Evolutionary conservation across 2,113 vertebrate species (phyloP).

Genomic region (Pituophis catenifer): DNA sequence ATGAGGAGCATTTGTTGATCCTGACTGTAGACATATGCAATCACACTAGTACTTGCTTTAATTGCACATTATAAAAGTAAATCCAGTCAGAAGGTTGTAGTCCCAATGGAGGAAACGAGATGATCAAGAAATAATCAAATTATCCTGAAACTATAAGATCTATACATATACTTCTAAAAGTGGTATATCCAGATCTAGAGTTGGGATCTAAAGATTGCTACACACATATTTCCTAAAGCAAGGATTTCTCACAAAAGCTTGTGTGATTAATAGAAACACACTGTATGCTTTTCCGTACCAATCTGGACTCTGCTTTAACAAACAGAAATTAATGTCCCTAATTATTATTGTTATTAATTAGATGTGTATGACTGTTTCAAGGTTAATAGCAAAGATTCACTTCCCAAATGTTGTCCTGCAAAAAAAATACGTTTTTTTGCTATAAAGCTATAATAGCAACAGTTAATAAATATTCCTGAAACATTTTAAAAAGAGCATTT

Average conservation of each 20-base stretch:
- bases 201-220: neutral
- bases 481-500: neutral
- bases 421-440: neutral
- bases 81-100: neutral
- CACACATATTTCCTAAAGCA: neutral
- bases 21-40: neutral
- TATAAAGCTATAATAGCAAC: neutral
- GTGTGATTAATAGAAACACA: neutral
- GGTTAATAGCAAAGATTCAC: neutral
- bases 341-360: neutral
- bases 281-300: neutral
- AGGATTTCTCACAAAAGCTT: neutral
- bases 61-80: neutral
- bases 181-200: neutral
- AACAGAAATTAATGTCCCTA: neutral
- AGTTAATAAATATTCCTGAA: neutral
- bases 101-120: neutral
- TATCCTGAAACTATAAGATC: neutral
- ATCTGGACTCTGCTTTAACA: neutral
- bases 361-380: neutral
- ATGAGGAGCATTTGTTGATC: neutral
- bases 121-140: neutral
- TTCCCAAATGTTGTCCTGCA: neutral
- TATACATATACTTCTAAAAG: neutral
- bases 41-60: neutral